phyloP scores from a whole-genome alignment of 2,888 invertebrate species.

The Cryptocheilus praepositus region DNA sequence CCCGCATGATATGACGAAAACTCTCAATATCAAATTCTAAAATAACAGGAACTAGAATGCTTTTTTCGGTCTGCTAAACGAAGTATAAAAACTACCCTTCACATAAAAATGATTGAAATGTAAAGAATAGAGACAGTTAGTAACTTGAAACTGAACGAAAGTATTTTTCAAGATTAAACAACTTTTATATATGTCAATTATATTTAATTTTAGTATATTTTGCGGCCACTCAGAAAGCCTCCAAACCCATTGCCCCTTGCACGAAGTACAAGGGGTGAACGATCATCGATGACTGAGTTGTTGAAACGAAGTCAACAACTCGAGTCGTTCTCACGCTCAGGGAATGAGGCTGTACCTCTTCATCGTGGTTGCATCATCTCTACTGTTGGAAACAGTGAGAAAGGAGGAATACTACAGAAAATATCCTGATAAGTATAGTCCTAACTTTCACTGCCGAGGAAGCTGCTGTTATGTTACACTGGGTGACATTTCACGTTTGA shows the following conservation, averaged over 20 bases:
- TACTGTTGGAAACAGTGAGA: conserved; percentile 75
- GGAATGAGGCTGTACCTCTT: conserved; percentile 77
- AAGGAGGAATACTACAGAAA: conserved; percentile 82
- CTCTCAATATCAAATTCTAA: conserved; percentile 26
- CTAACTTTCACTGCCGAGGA: conserved; percentile 38
- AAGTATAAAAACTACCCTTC: no score
- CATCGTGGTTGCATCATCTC: conserved; percentile 78
- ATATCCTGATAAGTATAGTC: conserved; percentile 80
- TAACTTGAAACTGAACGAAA: no score
- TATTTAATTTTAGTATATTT: conserved; percentile 18
- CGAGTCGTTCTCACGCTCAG: conserved; percentile 70
- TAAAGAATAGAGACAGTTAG: no score
- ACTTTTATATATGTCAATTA: no score
- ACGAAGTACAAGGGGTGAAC: conserved; percentile 63
- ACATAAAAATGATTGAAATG: no score
- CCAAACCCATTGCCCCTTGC: conserved; percentile 54
- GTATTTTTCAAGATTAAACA: no score
- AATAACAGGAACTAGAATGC: no score
- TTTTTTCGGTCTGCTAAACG: no score
- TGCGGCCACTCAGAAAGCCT: conserved; percentile 66
- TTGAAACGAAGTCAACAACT: conserved; percentile 43
- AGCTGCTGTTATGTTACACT: no score
- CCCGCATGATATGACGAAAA: conserved; percentile 19
- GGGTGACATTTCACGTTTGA: neutral
- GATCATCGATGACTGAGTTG: conserved; percentile 68